Evolutionary conservation across 2,888 invertebrate species (phyloP), one percentile per base, ranked within the genome.

Genomic region (Lysandra coridon): DNA sequence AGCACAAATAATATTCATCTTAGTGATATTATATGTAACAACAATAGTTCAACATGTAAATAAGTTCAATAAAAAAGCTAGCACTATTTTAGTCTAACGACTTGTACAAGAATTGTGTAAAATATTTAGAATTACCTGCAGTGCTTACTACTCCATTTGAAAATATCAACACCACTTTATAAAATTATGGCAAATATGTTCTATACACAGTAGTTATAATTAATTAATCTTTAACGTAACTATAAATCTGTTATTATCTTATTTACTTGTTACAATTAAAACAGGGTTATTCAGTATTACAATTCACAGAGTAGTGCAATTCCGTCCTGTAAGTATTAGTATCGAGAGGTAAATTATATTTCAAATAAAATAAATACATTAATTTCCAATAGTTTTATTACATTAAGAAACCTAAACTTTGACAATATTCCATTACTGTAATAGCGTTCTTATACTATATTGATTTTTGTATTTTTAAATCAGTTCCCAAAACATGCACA

Each of bases 401-500:
- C 91, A 88, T 91, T 92, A 94, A 93, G 93, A 94, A 94, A 94
- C 91, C 92, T 93, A 94, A 92, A 75, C 91, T 92, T 92, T 92
- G 92, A 92, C 93, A 94, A 91, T 87, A 89, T 91, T 91, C 89
- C 88, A 87, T 90, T 92, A 92, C 91, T 90, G 90, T 92, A 92
- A 92, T 93, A 94, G 92, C 91, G 91, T 90, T 91, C 92, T 92
- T 94, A 93, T 87, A 90, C 88, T 89, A 91, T 92, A 90, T 89
- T 92, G 91, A 91, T 90, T 87, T 91, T 90, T 90, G 86, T 86
- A 89, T 82, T 88, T 89, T 88, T 85, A 89, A 89, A 89, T 92
- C 91, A 90, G 90, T 93, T 92, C 89, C 93, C 92, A 92, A 94
- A 93, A 93, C 92, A 93, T 94, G 92, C 92, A 92, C 92, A 92